Percentiles rank a stretch among this genome's conserved stretches.
These are phyloP conservation scores for Caerostris extrusa DNA, from an alignment of 1,140 invertebrate genomes.

Conservation along the genomic window DNA sequence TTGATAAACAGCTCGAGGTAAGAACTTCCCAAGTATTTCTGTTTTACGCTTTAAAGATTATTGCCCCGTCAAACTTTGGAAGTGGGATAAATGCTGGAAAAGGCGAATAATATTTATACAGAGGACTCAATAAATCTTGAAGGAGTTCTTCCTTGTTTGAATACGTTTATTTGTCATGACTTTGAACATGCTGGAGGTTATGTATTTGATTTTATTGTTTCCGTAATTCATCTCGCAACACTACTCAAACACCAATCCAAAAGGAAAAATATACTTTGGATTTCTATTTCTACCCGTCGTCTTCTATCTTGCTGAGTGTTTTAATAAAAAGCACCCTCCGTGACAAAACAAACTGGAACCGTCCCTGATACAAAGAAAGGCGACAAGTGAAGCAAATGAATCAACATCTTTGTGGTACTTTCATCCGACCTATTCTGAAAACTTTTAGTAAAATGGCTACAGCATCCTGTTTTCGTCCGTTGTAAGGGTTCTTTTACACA, in stretches of 20 bases:
- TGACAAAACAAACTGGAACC: neutral
- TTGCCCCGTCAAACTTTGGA: neutral
- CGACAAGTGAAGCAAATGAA: neutral
- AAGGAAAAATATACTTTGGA: neutral
- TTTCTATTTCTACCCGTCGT: neutral
- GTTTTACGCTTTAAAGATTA: neutral
- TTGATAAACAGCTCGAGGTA: neutral
- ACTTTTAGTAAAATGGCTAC: constrained; percentile 39
- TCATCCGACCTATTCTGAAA: neutral
- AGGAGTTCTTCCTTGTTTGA: neutral
- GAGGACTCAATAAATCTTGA: neutral
- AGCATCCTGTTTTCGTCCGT: constrained; percentile 13
- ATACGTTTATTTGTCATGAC: constrained; percentile 40
- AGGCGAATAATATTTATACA: neutral
- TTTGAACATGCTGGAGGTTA: neutral
- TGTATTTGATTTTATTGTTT: neutral
- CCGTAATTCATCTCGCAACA: neutral
- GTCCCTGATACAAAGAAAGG: neutral
- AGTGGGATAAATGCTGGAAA: neutral
- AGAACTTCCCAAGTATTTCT: neutral
- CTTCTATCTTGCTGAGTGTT: neutral
- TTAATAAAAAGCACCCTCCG: neutral
- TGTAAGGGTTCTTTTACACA: constrained; percentile 22
- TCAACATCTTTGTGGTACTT: neutral
- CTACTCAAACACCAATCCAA: neutral